These are phyloP conservation scores for Cossypha polioptera DNA, from an alignment of 2,797 vertebrate genomes.

Conservation along the genomic window DNA sequence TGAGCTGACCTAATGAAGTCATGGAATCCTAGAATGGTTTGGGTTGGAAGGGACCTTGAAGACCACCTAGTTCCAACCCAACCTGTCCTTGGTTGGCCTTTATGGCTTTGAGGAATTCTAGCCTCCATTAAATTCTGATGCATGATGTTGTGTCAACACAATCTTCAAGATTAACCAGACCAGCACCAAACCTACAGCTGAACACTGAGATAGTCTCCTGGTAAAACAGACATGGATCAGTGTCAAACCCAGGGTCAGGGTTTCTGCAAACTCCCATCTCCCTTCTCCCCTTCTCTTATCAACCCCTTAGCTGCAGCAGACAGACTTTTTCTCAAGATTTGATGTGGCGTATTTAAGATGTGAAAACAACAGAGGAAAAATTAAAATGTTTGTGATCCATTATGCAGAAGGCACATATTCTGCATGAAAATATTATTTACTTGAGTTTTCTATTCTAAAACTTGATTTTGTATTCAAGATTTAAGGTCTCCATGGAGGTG, in stretches of 20 bases:
- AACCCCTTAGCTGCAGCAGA: not conserved
- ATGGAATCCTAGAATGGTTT: not conserved
- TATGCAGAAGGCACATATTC: slow-evolving; percentile 6
- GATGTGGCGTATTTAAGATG: not conserved
- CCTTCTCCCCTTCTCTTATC: not conserved
- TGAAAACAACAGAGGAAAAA: slow-evolving; percentile 14
- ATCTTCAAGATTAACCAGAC: not conserved
- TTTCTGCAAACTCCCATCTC: not conserved
- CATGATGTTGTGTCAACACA: not conserved
- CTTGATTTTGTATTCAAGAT: slow-evolving; percentile 59
- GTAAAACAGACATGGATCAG: not conserved
- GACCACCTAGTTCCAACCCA: not conserved
- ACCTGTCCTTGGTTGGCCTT: not conserved
- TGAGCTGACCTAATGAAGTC: not conserved
- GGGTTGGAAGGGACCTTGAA: not conserved
- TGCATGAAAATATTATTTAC: slow-evolving; percentile 51
- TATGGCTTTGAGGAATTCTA: not conserved
- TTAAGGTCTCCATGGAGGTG: slow-evolving; percentile 41
- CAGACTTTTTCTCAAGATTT: not conserved
- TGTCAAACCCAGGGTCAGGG: not conserved
- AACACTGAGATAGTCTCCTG: not conserved
- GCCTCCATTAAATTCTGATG: not conserved
- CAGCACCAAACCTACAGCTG: not conserved
- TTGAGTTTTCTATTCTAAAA: slow-evolving; percentile 50
- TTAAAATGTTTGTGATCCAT: slow-evolving; percentile 33